Percentiles rank a stretch among this genome's conserved stretches.
Evolutionary conservation across 2,888 invertebrate species (phyloP).

Genomic region (Diarsia rubi): DNA sequence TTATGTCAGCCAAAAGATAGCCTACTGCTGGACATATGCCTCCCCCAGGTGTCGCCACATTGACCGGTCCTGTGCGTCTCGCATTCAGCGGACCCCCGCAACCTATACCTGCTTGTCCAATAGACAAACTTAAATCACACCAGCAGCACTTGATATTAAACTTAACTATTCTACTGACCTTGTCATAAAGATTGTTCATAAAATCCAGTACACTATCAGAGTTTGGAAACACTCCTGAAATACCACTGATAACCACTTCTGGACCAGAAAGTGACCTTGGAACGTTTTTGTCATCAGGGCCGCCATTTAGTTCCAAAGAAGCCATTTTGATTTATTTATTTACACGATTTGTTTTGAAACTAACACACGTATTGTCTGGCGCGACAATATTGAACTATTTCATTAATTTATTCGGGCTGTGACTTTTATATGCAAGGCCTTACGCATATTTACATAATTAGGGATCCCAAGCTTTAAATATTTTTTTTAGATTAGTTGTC

Average conservation of each 20-base stretch:
- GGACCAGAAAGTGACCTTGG: constrained; percentile 76
- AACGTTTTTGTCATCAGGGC: neutral
- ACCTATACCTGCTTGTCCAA: no score
- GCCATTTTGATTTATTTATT: constrained; percentile 18
- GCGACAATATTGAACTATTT: neutral
- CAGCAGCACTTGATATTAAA: no score
- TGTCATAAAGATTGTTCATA: constrained; percentile 91
- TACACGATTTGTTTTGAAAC: neutral
- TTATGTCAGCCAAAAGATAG: no score
- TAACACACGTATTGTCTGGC: neutral
- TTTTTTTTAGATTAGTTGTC: no score
- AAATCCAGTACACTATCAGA: constrained; percentile 93
- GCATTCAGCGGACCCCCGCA: no score
- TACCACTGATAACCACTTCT: constrained; percentile 91
- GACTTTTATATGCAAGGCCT: constrained; percentile 35
- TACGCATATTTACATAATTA: constrained; percentile 13
- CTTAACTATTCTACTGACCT: constrained; percentile 76
- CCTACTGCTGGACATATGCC: no score
- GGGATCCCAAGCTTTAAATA: no score
- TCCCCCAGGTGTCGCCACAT: no score
- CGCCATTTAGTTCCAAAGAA: constrained; percentile 5
- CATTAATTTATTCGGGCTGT: constrained; percentile 29
- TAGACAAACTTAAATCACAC: neutral
- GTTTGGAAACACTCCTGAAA: constrained; percentile 93
- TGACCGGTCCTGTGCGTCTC: no score